Evolutionary conservation across 2,888 invertebrate species (phyloP).

Genomic region (Drosophila atroscutellata): DNA sequence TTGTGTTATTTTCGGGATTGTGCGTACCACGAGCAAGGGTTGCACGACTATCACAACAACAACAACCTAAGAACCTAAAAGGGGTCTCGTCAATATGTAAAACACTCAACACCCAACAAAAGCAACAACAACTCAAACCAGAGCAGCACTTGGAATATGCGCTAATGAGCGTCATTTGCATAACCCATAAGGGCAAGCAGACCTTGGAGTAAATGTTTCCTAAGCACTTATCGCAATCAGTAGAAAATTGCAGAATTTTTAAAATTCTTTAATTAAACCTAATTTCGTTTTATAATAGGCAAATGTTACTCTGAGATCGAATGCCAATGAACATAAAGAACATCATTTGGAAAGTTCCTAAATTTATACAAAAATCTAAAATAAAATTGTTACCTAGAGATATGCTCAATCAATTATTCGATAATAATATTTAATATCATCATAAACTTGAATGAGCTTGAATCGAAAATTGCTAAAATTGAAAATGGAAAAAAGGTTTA

Average conservation of each 20-base stretch:
- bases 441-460: not conserved
- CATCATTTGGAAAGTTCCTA: not conserved
- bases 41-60: conserved; percentile 15
- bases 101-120: not conserved
- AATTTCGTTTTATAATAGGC: not conserved
- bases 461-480: not conserved
- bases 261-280: not conserved
- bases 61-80: conserved; percentile 8
- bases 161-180: conserved; percentile 1
- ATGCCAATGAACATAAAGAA: not conserved
- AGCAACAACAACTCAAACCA: not conserved
- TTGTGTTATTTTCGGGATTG: conserved; percentile 45
- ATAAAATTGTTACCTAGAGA: not conserved
- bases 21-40: conserved; percentile 36
- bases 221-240: not conserved
- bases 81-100: conserved; percentile 2
- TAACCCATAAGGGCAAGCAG: not conserved
- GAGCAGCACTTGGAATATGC: not conserved
- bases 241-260: not conserved
- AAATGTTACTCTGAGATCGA: not conserved
- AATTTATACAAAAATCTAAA: not conserved
- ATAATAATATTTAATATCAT: not conserved
- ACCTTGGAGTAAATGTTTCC: not conserved
- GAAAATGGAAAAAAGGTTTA: not conserved
- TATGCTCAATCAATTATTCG: not conserved